phyloP scores from a whole-genome alignment of 2,888 invertebrate species.

The Protonemura montana region DNA sequence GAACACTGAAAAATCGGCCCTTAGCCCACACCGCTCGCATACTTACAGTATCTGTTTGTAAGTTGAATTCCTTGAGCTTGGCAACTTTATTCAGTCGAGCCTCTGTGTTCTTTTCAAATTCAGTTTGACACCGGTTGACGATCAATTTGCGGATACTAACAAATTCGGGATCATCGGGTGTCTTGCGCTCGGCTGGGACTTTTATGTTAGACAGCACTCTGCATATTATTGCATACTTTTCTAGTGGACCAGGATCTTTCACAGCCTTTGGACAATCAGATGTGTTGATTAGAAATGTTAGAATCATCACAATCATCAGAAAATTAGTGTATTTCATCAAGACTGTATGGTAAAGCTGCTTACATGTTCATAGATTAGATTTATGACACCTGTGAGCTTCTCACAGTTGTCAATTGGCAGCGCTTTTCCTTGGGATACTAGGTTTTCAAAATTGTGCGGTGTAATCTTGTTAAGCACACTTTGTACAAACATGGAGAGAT shows the following conservation, averaged over 20 bases:
- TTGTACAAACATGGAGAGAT: constrained; percentile 80
- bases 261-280: constrained; percentile 67
- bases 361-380: constrained; percentile 91
- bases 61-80: constrained; percentile 66
- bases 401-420: constrained; percentile 82
- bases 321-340: neutral
- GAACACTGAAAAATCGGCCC: too few relatives aligned
- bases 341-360: constrained; percentile 36
- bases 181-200: constrained; percentile 61
- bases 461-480: constrained; percentile 93
- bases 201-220: constrained; percentile 72
- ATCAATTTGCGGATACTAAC: constrained; percentile 79
- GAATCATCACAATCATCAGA: too few relatives aligned
- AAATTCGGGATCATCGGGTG: constrained; percentile 47
- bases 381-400: constrained; percentile 82
- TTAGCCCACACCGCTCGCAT: too few relatives aligned
- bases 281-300: too few relatives aligned
- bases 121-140: constrained; percentile 84
- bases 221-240: constrained; percentile 89
- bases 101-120: constrained; percentile 84
- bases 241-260: constrained; percentile 92
- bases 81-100: constrained; percentile 68
- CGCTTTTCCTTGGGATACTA: constrained; percentile 78
- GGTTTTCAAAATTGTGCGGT: constrained; percentile 88
- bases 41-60: constrained; percentile 65